These are phyloP conservation scores for Epizoanthus ramosus DNA, from an alignment of 92 coral and sea anemone species.

Conservation along the genomic window DNA sequence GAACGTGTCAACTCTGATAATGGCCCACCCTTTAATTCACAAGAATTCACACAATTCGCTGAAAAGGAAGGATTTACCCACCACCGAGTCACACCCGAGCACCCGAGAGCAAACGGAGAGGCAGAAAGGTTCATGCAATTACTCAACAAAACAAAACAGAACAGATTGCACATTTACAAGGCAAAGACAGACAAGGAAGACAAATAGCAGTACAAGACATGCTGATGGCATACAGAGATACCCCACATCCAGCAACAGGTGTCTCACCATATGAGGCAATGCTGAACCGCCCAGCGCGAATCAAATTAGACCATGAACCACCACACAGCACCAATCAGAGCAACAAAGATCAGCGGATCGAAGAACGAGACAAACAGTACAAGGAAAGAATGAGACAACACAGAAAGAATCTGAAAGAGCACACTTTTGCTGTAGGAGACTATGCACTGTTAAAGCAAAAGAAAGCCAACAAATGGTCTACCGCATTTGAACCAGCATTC, in stretches of 20 bases:
- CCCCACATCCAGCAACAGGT: no score
- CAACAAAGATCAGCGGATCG: conserved; percentile 4
- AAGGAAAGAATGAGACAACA: conserved; percentile 27
- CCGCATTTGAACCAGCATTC: conserved; percentile 46
- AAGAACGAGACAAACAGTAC: conserved; percentile 35
- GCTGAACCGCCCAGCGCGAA: no score
- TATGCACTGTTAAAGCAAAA: conserved; percentile 39
- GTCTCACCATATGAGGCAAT: no score
- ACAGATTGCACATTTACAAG: conserved; percentile 45
- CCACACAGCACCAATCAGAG: not conserved
- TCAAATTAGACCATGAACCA: no score
- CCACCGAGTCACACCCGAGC: no score
- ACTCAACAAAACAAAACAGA: conserved; percentile 54
- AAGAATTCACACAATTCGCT: no score
- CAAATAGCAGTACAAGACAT: no score
- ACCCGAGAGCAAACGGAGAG: no score
- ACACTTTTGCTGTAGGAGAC: conserved; percentile 21
- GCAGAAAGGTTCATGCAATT: conserved; percentile 44
- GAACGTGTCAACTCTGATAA: no score
- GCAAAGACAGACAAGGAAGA: not conserved
- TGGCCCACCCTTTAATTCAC: no score
- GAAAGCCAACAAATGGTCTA: conserved; percentile 43
- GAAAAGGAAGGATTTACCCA: no score
- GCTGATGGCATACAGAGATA: no score
- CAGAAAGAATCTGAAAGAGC: conserved; percentile 36